Conservation (phyloP, 2,888 invertebrate species). For the Xanthostigma xanthostigma region DNA sequence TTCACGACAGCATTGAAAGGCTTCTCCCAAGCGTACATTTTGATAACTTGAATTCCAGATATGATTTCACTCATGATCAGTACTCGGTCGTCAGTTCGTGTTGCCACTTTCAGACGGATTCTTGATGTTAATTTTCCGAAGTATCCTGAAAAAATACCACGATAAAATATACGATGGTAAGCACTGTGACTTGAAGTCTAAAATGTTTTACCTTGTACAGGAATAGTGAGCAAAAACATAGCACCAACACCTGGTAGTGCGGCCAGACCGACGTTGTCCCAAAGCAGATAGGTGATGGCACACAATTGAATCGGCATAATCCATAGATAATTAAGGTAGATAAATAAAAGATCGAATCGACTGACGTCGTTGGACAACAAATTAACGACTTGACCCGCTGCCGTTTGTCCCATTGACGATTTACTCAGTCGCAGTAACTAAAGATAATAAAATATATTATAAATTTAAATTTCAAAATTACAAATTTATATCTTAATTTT, state of each 20-base stretch:
- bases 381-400: conserved; percentile 85
- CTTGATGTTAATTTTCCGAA: conserved; percentile 46
- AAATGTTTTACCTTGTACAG: conserved; percentile 56
- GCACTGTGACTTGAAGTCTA: conserved; percentile 16
- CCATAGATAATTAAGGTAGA: conserved; percentile 79
- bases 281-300: conserved; percentile 66
- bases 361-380: conserved; percentile 87
- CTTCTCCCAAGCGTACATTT: conserved; percentile 62
- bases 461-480: no score
- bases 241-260: conserved; percentile 65
- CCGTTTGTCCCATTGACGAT: conserved; percentile 51
- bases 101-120: conserved; percentile 64
- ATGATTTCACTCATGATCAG: conserved; percentile 92
- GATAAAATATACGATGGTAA: neutral
- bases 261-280: conserved; percentile 54
- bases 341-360: conserved; percentile 73
- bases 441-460: no score
- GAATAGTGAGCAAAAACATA: conserved; percentile 57
- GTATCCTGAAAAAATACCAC: conserved; percentile 32
- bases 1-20: conserved; percentile 49
- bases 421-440: conserved; percentile 35
- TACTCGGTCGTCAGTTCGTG: conserved; percentile 77
- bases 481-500: no score
- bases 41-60: conserved; percentile 76
- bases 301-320: conserved; percentile 53